Evolutionary conservation across 92 coral and sea anemone genomes (phyloP).

Genomic region (Zoanthus gigantus): DNA sequence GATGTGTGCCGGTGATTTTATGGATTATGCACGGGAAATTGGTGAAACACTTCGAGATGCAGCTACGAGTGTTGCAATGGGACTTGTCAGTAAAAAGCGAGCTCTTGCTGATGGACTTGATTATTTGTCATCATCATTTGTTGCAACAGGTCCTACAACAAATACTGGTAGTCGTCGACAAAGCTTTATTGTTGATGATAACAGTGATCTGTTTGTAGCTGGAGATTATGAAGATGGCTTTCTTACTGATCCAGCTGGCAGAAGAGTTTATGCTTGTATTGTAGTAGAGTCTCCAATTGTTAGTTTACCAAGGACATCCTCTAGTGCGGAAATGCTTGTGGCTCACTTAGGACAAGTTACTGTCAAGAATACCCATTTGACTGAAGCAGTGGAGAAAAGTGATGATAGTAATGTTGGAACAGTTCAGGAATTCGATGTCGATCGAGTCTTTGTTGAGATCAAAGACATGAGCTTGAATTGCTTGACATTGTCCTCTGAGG

Average conservation of each 20-base stretch:
- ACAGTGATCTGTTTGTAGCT: constrained; percentile 61
- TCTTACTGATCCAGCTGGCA: constrained; percentile 53
- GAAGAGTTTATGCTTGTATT: constrained; percentile 81
- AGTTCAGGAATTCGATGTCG: constrained; percentile 75
- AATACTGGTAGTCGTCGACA: constrained; percentile 78
- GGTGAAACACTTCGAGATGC: constrained; percentile 95
- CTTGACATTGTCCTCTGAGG: constrained; percentile 52
- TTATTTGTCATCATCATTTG: constrained; percentile 91
- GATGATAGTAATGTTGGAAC: constrained; percentile 52
- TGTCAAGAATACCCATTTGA: constrained; percentile 86
- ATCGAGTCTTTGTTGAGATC: constrained; percentile 87
- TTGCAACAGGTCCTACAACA: constrained; percentile 64
- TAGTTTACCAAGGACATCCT: constrained; percentile 83
- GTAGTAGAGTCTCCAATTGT: constrained; percentile 91
- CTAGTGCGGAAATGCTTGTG: constrained; percentile 85
- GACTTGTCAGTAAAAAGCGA: constrained; percentile 94
- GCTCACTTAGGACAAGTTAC: constrained; percentile 90
- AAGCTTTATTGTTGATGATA: constrained; percentile 74
- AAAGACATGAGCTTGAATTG: constrained; percentile 93
- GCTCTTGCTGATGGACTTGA: constrained; percentile 93
- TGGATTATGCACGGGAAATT: constrained; percentile 86
- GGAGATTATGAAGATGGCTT: constrained; percentile 74
- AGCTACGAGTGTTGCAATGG: constrained; percentile 96
- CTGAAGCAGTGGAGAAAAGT: constrained; percentile 63
- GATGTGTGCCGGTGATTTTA: constrained; percentile 92